These are phyloP conservation scores for Lathronympha strigana DNA, from an alignment of 2,888 invertebrate species.

Conservation along the genomic window DNA sequence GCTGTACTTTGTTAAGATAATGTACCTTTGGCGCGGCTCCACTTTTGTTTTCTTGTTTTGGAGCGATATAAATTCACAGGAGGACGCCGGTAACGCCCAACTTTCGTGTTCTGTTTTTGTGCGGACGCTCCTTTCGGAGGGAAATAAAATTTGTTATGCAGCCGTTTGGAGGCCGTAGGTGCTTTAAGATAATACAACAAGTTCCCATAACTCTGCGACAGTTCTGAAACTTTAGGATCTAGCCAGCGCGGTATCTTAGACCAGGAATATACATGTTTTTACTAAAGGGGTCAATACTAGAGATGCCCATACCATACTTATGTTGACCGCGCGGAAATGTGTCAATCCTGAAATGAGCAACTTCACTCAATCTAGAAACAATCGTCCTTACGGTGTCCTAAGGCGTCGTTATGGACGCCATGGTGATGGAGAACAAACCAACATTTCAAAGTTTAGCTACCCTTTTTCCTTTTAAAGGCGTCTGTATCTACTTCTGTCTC, in stretches of 20 bases:
- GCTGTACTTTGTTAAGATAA: slow-evolving; percentile 85
- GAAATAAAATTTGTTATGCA: slow-evolving; percentile 77
- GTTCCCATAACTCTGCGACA: slow-evolving; percentile 42
- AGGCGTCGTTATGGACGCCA: too few relatives aligned
- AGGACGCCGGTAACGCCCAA: slow-evolving; percentile 75
- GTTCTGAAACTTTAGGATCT: slow-evolving; percentile 39
- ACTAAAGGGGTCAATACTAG: too few relatives aligned
- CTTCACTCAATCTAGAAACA: too few relatives aligned
- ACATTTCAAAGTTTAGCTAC: too few relatives aligned
- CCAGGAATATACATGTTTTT: slow-evolving; percentile 44
- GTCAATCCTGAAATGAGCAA: too few relatives aligned
- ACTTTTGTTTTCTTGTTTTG: slow-evolving; percentile 83
- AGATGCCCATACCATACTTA: too few relatives aligned
- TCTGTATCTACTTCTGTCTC: too few relatives aligned
- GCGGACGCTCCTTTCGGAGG: slow-evolving; percentile 68
- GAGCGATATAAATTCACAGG: slow-evolving; percentile 79
- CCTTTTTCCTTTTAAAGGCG: too few relatives aligned
- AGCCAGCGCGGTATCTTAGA: slow-evolving; percentile 34
- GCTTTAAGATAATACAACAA: slow-evolving; percentile 56
- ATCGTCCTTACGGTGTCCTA: too few relatives aligned
- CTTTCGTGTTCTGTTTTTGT: slow-evolving; percentile 80
- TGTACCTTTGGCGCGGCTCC: slow-evolving; percentile 83
- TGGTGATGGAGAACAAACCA: too few relatives aligned
- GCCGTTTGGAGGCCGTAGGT: slow-evolving; percentile 65
- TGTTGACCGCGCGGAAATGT: too few relatives aligned